Evolutionary conservation across 1,140 invertebrate species (phyloP).

Genomic region (Apis laboriosa): DNA sequence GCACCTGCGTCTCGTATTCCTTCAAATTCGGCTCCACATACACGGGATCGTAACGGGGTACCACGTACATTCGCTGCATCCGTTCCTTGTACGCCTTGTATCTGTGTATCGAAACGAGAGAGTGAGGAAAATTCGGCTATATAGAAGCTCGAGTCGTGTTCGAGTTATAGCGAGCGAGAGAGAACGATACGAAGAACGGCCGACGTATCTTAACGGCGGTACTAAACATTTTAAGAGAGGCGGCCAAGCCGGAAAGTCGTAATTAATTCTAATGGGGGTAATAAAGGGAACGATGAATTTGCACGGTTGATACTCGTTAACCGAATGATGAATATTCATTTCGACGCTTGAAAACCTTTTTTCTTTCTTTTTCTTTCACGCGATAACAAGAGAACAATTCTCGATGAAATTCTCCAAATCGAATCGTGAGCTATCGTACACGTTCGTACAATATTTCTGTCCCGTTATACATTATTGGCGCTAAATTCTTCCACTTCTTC

Average conservation of each 20-base stretch:
- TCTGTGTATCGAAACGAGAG: slow-evolving; percentile 71
- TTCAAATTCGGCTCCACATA: slow-evolving; percentile 89
- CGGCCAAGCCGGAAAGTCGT: slow-evolving; percentile 53
- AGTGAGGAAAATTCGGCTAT: not conserved
- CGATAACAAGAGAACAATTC: not conserved
- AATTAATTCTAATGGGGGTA: slow-evolving; percentile 65
- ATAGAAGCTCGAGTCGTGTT: not conserved
- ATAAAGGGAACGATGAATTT: slow-evolving; percentile 58
- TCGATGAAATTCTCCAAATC: no score
- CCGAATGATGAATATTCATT: slow-evolving; percentile 58
- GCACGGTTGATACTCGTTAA: not conserved
- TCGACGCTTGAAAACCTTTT: slow-evolving; percentile 3
- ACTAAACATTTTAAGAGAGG: slow-evolving; percentile 30
- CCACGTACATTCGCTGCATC: slow-evolving; percentile 87
- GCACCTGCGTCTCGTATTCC: slow-evolving; percentile 93
- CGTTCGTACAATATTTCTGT: no score
- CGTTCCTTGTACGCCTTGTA: slow-evolving; percentile 91
- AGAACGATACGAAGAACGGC: not conserved
- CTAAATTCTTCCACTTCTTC: no score
- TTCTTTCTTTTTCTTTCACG: slow-evolving; percentile 10
- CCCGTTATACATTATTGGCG: no score
- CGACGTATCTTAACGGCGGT: not conserved
- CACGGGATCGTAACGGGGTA: slow-evolving; percentile 90
- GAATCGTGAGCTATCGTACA: no score
- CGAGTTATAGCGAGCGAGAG: not conserved